Evolutionary conservation across 2,797 vertebrate species (phyloP).

Genomic region (Sebastes wilsoni): DNA sequence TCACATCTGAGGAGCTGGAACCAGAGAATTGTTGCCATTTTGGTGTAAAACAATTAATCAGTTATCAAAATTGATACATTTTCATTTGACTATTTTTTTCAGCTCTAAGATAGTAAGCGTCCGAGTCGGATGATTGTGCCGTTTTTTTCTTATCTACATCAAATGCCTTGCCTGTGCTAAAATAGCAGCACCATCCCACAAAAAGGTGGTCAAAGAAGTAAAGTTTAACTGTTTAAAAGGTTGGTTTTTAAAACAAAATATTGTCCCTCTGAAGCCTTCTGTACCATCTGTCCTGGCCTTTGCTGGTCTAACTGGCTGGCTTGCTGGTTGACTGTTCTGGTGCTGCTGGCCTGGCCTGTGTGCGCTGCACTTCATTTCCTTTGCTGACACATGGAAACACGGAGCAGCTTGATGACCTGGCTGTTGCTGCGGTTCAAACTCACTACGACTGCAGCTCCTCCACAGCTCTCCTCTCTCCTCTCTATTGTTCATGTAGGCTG

Average conservation of each 20-base stretch:
- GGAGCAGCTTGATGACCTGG: slow-evolving; percentile 58
- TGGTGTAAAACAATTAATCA: too few relatives aligned
- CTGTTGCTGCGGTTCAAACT: slow-evolving; percentile 32
- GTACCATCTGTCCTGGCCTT: background rate
- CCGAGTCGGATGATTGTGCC: background rate
- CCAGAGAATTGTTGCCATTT: background rate
- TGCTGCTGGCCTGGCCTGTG: slow-evolving; percentile 2
- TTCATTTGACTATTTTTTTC: background rate
- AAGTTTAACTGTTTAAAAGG: background rate
- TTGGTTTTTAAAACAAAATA: background rate
- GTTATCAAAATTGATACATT: too few relatives aligned
- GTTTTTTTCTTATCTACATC: background rate
- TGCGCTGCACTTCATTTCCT: slow-evolving; percentile 26
- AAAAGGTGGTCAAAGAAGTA: background rate
- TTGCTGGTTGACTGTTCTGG: slow-evolving; percentile 4
- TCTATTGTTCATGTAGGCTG: slow-evolving; percentile 46
- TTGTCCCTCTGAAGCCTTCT: background rate
- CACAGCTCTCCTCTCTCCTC: slow-evolving; percentile 7
- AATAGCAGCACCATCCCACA: background rate
- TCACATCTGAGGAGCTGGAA: background rate
- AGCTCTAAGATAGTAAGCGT: background rate
- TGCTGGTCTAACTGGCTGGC: background rate
- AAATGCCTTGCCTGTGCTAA: background rate
- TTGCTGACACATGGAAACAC: slow-evolving; percentile 65
- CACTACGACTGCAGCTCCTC: slow-evolving; percentile 33